Conservation (phyloP, 2,888 invertebrate species). For the Agrotis clavis region DNA sequence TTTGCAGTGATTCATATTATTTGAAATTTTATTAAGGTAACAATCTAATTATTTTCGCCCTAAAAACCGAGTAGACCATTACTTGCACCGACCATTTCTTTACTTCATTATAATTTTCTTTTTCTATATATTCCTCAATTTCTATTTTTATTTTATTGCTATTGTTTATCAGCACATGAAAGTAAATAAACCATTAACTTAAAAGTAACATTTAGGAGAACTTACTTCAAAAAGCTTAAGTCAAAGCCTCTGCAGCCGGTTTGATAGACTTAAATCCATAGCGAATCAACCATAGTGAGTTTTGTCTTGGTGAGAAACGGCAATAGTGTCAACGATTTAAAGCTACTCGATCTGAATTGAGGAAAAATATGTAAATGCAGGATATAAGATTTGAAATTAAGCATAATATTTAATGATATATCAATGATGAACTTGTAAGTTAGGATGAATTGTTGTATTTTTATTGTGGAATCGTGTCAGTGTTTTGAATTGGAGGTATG, state of each 20-base stretch:
- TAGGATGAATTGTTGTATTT: conserved; percentile 32
- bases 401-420: conserved; percentile 6
- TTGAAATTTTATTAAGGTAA: conserved; percentile 49
- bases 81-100: conserved; percentile 79
- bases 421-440: conserved; percentile 31
- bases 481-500: conserved; percentile 70
- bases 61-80: conserved; percentile 68
- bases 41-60: conserved; percentile 35
- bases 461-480: conserved; percentile 42
- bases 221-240: conserved; percentile 70
- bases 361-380: conserved; percentile 78
- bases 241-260: conserved; percentile 87
- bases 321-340: conserved; percentile 63
- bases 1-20: conserved; percentile 79
- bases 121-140: conserved; percentile 71
- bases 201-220: conserved; percentile 68
- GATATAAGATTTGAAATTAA: conserved; percentile 15
- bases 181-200: conserved; percentile 78
- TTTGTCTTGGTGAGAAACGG: conserved; percentile 40
- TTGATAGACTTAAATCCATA: conserved; percentile 65
- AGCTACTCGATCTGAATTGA: conserved; percentile 87
- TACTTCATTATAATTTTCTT: conserved; percentile 71
- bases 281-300: conserved; percentile 51
- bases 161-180: conserved; percentile 91
- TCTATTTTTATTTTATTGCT: conserved; percentile 75